phyloP scores from a whole-genome alignment of 2,797 vertebrate species.

The Eptatretus atami region DNA sequence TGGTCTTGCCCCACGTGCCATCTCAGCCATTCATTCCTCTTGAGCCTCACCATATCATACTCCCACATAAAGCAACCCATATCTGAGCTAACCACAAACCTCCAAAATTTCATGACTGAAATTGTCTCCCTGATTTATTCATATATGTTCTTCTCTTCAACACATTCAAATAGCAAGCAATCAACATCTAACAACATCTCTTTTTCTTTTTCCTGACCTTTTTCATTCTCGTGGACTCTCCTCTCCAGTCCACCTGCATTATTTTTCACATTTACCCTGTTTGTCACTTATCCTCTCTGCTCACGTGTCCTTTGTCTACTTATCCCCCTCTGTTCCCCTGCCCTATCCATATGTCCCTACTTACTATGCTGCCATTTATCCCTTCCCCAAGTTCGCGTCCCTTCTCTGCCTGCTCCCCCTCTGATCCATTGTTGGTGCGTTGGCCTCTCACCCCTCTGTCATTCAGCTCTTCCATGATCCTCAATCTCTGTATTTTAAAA shows the following conservation, averaged over 20 bases:
- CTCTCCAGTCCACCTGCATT: not conserved
- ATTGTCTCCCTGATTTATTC: no score
- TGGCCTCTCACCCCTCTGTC: not conserved
- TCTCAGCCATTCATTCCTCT: no score
- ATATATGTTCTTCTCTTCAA: no score
- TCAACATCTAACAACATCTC: no score
- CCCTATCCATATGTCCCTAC: not conserved
- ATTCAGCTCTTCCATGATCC: not conserved
- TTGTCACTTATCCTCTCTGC: not conserved
- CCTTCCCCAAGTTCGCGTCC: not conserved
- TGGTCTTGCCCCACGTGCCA: no score
- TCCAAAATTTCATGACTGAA: no score
- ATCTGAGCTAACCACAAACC: no score
- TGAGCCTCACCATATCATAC: no score
- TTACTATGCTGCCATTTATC: not conserved
- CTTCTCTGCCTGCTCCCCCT: not conserved
- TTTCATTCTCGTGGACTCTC: no score
- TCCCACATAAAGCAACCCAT: no score
- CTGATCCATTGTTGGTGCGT: not conserved
- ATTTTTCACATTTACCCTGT: conserved; percentile 1
- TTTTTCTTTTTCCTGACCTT: no score
- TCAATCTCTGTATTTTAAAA: not conserved
- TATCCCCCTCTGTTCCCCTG: not conserved
- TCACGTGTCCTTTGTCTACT: not conserved
- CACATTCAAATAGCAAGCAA: no score